Percentiles rank a stretch among this genome's conserved stretches.
These are phyloP conservation scores for Benitochromis conjunctus DNA, from an alignment of 2,113 vertebrate species.

Conservation along the genomic window DNA sequence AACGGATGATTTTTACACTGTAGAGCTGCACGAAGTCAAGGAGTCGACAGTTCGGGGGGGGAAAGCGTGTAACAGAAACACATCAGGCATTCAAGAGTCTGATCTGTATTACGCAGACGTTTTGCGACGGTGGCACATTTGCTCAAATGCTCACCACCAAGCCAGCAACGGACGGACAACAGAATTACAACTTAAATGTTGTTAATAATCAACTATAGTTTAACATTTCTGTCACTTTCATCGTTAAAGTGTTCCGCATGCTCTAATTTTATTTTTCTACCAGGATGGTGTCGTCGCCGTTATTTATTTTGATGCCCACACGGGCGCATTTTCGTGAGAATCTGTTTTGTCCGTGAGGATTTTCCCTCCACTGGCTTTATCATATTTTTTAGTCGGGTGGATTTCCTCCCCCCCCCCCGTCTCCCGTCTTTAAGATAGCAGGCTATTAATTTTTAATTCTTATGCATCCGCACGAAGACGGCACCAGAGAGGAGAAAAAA, in stretches of 20 bases:
- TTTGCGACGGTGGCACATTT: constrained; percentile 44
- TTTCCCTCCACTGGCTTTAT: background rate
- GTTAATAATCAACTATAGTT: background rate
- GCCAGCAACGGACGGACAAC: constrained; percentile 26
- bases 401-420: accelerated
- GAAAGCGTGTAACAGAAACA: background rate
- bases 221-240: background rate
- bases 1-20: background rate
- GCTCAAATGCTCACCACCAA: constrained; percentile 28
- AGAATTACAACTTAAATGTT: constrained; percentile 22
- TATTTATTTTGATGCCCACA: constrained; percentile 59
- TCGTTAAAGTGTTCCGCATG: background rate
- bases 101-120: constrained; percentile 29
- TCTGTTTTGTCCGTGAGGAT: constrained; percentile 54
- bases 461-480: constrained; percentile 76
- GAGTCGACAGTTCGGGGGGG: background rate
- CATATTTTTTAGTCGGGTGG: constrained; percentile 14
- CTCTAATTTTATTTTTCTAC: background rate
- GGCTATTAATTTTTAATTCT: constrained; percentile 74
- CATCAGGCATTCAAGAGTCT: constrained; percentile 21
- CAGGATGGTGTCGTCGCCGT: constrained; percentile 42
- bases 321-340: constrained; percentile 51
- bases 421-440: constrained; percentile 47
- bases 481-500: constrained; percentile 60
- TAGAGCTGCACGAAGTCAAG: background rate